Percentiles rank a stretch among this genome's conserved stretches.
Conservation (phyloP, 2,888 invertebrate genomes). For the Ophonus ardosiacus region DNA sequence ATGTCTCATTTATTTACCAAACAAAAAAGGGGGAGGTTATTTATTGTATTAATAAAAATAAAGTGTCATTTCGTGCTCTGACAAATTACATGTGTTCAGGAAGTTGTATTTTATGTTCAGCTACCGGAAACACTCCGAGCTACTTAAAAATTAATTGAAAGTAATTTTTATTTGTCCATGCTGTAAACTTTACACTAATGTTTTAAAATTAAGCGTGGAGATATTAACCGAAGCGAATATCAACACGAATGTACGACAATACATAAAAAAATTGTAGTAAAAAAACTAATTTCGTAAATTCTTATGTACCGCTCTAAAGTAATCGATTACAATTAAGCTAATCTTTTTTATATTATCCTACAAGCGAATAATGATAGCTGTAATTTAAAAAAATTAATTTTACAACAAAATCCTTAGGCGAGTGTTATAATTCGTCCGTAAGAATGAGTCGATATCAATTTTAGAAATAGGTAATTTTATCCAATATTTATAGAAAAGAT, state of each 20-base stretch:
- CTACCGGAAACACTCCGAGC: slow-evolving; percentile 29
- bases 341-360: too few species aligned
- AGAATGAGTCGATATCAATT: too few species aligned
- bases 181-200: neutral
- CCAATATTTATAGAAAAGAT: too few species aligned
- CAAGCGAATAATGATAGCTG: too few species aligned
- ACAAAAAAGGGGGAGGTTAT: slow-evolving; percentile 27
- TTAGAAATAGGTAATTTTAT: too few species aligned
- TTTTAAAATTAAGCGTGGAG: neutral
- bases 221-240: neutral
- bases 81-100: slow-evolving; percentile 29
- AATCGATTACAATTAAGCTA: too few species aligned
- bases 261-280: too few species aligned
- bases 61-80: slow-evolving; percentile 13
- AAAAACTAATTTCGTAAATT: too few species aligned
- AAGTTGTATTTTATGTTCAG: slow-evolving; percentile 32
- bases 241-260: neutral
- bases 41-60: slow-evolving; percentile 33
- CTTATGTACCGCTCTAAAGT: too few species aligned
- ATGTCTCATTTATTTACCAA: slow-evolving; percentile 7
- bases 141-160: slow-evolving; percentile 24
- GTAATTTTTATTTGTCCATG: slow-evolving; percentile 6
- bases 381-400: too few species aligned
- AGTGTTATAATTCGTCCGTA: too few species aligned
- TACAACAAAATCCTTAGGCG: too few species aligned